Conservation (phyloP, 1,140 invertebrate genomes). For the Capitella teleta region DNA sequence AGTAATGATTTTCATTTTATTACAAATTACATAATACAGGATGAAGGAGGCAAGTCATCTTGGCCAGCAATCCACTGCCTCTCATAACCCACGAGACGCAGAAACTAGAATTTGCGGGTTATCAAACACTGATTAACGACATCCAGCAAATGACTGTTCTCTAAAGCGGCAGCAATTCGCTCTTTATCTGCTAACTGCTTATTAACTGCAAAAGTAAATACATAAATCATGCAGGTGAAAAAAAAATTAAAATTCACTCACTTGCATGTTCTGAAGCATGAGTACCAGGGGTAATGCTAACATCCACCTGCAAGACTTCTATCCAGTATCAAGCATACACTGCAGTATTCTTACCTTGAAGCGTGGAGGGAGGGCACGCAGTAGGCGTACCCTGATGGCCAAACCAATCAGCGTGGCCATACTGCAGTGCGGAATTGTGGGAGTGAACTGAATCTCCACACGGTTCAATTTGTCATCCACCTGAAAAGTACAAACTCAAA, state of each 20-base stretch:
- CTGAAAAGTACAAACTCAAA: constrained; percentile 19
- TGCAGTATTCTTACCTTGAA: constrained; percentile 40
- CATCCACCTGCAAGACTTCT: constrained; percentile 68
- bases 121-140: constrained; percentile 84
- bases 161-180: constrained; percentile 88
- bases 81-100: no score
- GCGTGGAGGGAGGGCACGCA: constrained; percentile 67
- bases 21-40: no score
- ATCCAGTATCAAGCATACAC: neutral
- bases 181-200: constrained; percentile 98
- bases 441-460: constrained; percentile 74
- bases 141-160: constrained; percentile 78
- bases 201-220: constrained; percentile 54
- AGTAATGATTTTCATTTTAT: no score
- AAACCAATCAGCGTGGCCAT: constrained; percentile 95
- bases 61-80: no score
- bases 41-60: no score
- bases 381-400: constrained; percentile 59
- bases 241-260: constrained; percentile 15
- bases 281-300: constrained; percentile 81
- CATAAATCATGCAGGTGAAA: neutral
- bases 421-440: constrained; percentile 97
- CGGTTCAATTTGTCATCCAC: constrained; percentile 47
- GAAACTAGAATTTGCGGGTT: no score
- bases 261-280: constrained; percentile 76